Evolutionary conservation across 2,113 vertebrate genomes (phyloP).

Genomic region (Sander lucioperca): DNA sequence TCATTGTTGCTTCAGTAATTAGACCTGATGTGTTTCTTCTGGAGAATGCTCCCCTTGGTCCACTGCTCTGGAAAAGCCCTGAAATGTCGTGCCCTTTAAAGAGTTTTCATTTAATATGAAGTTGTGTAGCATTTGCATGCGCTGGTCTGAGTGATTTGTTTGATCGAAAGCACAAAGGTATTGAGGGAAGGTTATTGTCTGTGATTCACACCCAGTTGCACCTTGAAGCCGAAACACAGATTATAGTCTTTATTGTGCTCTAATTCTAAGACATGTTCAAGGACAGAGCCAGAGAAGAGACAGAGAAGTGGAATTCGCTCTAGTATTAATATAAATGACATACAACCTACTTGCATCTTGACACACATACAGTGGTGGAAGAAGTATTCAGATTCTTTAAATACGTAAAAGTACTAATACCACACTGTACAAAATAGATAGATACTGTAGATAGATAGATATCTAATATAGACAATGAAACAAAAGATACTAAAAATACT

Average conservation of each 20-base stretch:
- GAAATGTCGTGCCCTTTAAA: constrained; percentile 76
- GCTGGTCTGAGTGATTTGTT: constrained; percentile 44
- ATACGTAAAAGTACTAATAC: no score
- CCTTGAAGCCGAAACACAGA: constrained; percentile 18
- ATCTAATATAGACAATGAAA: no score
- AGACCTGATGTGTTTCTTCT: not conserved
- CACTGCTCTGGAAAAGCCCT: not conserved
- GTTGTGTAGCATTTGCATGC: constrained; percentile 58
- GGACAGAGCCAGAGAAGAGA: not conserved
- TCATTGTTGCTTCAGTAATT: not conserved
- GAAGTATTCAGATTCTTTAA: no score
- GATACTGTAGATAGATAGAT: no score
- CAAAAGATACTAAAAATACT: no score
- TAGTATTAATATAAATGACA: not conserved
- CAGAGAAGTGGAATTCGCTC: not conserved
- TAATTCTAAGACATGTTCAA: not conserved
- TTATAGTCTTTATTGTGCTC: constrained; percentile 11
- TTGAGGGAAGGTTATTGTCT: constrained; percentile 44
- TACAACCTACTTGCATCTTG: not conserved
- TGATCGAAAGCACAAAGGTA: constrained; percentile 48
- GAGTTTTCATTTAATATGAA: constrained; percentile 37
- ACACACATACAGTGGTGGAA: not conserved
- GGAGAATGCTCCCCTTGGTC: constrained; percentile 9
- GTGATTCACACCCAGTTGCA: constrained; percentile 26
- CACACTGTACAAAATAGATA: no score